A percentile compares a stretch with the other conserved stretches of the same genome.
Evolutionary conservation across 1,140 invertebrate species (phyloP).

Genomic region (Leptoteleia sp.): DNA sequence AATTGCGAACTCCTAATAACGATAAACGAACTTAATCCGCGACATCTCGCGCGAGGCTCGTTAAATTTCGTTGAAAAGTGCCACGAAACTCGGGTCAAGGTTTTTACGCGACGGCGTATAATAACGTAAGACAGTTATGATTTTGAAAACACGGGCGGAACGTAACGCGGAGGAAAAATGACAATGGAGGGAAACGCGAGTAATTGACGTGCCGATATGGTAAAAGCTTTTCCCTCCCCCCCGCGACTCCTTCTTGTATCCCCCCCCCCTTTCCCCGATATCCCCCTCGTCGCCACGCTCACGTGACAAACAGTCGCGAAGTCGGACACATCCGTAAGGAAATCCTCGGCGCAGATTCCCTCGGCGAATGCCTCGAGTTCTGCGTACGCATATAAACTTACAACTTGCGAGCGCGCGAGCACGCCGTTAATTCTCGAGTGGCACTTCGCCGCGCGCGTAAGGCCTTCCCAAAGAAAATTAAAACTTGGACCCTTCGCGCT

Average conservation of each 20-base stretch:
- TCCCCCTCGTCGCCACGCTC: conserved; percentile 2
- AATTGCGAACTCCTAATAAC: conserved; percentile 6
- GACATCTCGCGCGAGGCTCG: conserved; percentile 5
- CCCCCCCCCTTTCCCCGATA: too few relatives aligned
- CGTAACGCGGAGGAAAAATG: conserved; percentile 47
- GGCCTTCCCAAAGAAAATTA: conserved; percentile 53
- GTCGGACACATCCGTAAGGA: conserved; percentile 53
- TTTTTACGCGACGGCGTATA: conserved; percentile 15
- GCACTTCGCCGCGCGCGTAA: conserved; percentile 25
- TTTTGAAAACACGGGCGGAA: conserved; percentile 28
- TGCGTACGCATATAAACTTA: conserved; percentile 38
- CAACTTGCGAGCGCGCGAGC: conserved; percentile 19
- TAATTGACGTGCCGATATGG: conserved; percentile 61
- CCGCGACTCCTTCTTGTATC: too few relatives aligned
- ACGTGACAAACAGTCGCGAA: conserved; percentile 53
- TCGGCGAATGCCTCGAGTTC: conserved; percentile 39
- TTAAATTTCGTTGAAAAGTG: conserved; percentile 8
- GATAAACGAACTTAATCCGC: conserved; percentile 13
- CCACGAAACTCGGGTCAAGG: too few relatives aligned
- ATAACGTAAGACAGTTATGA: too few relatives aligned
- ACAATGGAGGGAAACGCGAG: conserved; percentile 41
- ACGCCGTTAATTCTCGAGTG: conserved; percentile 58
- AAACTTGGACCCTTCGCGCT: conserved; percentile 31
- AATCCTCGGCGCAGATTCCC: conserved; percentile 33
- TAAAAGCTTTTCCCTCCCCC: conserved; percentile 44